These are phyloP conservation scores for Euwallacea similis DNA, from an alignment of 1,140 invertebrate genomes.

Conservation along the genomic window DNA sequence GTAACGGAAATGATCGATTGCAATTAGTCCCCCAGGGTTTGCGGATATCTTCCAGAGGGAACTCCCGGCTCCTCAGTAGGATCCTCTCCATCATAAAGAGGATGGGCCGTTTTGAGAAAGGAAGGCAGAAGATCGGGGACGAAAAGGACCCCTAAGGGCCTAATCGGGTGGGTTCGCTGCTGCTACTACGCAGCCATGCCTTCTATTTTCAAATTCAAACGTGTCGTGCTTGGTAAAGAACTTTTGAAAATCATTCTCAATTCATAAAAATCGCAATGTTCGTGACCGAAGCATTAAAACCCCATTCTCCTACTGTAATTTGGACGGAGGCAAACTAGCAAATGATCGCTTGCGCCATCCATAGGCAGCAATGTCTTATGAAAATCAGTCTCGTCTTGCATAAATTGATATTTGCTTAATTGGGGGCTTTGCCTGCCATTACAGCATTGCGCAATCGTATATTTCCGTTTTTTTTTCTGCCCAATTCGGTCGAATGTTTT, in stretches of 20 bases:
- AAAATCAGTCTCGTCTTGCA: conserved; percentile 44
- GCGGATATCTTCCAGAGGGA: too few relatives aligned
- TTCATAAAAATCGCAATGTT: too few relatives aligned
- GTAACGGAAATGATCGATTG: too few relatives aligned
- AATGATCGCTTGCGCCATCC: conserved; percentile 42
- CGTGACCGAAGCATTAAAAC: conserved; percentile 41
- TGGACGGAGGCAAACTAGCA: conserved; percentile 40
- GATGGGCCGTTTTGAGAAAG: neutral
- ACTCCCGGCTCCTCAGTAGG: neutral
- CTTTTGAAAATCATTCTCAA: too few relatives aligned
- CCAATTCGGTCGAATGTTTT: neutral
- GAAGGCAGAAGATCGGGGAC: neutral
- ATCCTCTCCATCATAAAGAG: too few relatives aligned
- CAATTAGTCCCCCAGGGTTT: too few relatives aligned
- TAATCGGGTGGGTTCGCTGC: too few relatives aligned
- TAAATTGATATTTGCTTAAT: conserved; percentile 46
- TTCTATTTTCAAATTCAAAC: too few relatives aligned
- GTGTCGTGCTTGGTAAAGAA: too few relatives aligned
- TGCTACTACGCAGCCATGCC: too few relatives aligned
- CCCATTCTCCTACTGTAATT: conserved; percentile 36
- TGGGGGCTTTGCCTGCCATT: conserved; percentile 1
- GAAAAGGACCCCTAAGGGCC: too few relatives aligned
- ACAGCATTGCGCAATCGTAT: too few relatives aligned
- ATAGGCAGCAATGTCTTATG: conserved; percentile 43
- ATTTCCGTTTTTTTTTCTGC: neutral